These are phyloP conservation scores for Neotoma lepida DNA, from an alignment of 2,113 vertebrate genomes.

Conservation along the genomic window DNA sequence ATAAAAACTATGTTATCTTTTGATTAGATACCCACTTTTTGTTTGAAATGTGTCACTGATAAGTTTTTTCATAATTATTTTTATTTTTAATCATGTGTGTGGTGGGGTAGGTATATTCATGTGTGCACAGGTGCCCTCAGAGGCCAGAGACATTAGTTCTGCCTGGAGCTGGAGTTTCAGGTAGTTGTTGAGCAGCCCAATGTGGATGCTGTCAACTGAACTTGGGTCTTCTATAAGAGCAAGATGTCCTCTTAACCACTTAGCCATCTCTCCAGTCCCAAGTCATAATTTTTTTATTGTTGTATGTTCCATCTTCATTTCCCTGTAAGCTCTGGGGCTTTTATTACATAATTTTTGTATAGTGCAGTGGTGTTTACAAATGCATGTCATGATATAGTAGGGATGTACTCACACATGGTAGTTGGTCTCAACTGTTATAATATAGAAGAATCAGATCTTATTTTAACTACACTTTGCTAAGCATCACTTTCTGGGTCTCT, in stretches of 20 bases:
- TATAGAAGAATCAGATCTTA: neutral
- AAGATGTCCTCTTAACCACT: neutral
- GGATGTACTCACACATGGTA: neutral
- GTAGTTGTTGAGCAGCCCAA: neutral
- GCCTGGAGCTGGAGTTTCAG: neutral
- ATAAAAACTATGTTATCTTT: neutral
- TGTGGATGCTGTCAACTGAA: neutral
- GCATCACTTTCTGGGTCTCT: neutral
- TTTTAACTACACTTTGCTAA: neutral
- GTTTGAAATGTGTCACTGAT: neutral
- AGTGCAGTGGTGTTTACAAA: neutral
- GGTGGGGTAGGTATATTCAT: too few species aligned
- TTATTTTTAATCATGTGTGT: neutral
- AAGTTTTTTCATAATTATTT: neutral
- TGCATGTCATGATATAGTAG: neutral
- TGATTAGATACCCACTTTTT: neutral
- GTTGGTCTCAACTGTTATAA: neutral
- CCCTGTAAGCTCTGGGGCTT: neutral
- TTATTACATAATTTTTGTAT: neutral
- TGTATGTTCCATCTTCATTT: neutral
- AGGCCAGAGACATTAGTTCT: neutral
- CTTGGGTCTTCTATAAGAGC: neutral
- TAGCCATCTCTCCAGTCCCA: neutral
- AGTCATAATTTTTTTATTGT: neutral
- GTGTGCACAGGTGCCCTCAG: too few species aligned